Conservation (phyloP, 2,888 invertebrate genomes). For the Pasiphila rectangulata region DNA sequence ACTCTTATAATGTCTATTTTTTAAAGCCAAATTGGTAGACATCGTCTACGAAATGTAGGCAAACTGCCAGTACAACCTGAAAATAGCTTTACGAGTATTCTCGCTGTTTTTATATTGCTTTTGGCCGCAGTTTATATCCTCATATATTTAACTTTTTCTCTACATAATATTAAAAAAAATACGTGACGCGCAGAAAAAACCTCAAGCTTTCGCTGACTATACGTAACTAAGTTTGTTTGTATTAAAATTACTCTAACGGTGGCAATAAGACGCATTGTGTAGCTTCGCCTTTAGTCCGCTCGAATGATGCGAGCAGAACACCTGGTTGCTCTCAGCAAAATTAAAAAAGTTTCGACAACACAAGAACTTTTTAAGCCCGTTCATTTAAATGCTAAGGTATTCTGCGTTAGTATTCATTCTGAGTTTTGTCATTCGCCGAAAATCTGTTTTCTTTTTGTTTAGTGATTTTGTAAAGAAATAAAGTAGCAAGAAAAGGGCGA, state of each 20-base stretch:
- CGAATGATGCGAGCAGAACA: slow-evolving; percentile 63
- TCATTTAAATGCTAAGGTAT: slow-evolving; percentile 76
- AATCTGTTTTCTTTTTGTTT: slow-evolving; percentile 52
- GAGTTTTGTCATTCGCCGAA: slow-evolving; percentile 70
- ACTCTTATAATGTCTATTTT: too few species aligned
- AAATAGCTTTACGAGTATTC: too few species aligned
- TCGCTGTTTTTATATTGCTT: too few species aligned
- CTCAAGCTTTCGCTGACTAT: too few species aligned
- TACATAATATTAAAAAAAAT: too few species aligned
- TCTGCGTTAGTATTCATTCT: slow-evolving; percentile 70
- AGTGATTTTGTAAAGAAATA: slow-evolving; percentile 10
- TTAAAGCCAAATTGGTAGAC: too few species aligned
- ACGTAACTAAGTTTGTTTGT: too few species aligned
- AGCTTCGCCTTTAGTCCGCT: slow-evolving; percentile 24
- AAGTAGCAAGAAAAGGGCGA: neutral
- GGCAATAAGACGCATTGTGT: neutral
- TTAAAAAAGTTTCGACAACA: slow-evolving; percentile 76
- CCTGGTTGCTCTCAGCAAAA: slow-evolving; percentile 73
- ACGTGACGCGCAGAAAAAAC: too few species aligned
- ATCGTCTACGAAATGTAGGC: too few species aligned
- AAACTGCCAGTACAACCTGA: too few species aligned
- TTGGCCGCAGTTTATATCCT: too few species aligned
- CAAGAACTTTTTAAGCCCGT: slow-evolving; percentile 62
- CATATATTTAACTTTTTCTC: too few species aligned
- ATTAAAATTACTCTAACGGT: neutral